Base-by-base conservation (phyloP, 2,888 invertebrate genomes). In the Lasioglossum calceatum region DNA sequence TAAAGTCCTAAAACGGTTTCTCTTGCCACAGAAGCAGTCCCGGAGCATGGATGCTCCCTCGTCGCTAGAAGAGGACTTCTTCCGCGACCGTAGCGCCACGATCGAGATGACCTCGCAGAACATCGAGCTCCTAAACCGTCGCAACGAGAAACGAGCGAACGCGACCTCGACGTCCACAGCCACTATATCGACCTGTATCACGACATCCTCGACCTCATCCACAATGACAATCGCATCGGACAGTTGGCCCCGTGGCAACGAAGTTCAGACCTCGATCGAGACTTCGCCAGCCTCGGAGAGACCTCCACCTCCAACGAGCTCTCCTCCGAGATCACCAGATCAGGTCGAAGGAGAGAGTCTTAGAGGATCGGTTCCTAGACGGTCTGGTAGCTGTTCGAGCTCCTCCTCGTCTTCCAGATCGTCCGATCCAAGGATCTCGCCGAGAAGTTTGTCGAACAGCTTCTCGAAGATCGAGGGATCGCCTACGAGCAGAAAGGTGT, bases 61-160 rank as follows among this genome's bases (percentile, higher is more conserved):
- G 0, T 84, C 92, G 42, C 73, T 89, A 4, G 89, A 92, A 50
- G 93, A 93, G 32, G 94, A 94, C 79, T 93, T 93, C 78, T 94
- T 94, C 85, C 92, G 94, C 54, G 94, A 94, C 67, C 92, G 92
- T 74, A 94, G 92, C 71, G 93, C 95, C 8, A 95, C 94, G 8
- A 95, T 95, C 76, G 95, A 95, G 85, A 95, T 95, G 95, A 95
- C 95, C 67, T 94, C 95, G 87, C 93, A 93, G 81, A 95, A 95
- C 86, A 95, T 95, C 19, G 94, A 95, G 79, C 88, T 95, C 61
- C 67, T 95, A 36, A 95, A 95, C 80, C 92, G 94, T 23, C 92
- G 94, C 7, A 95, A 95, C 87, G 93, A 92, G 81, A 91, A 91
- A 81, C 75, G 88, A 72, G 81, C 82, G 23, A 82, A 27, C 70